Conservation (phyloP, 2,797 vertebrate genomes). For the Scyliorhinus canicula region DNA sequence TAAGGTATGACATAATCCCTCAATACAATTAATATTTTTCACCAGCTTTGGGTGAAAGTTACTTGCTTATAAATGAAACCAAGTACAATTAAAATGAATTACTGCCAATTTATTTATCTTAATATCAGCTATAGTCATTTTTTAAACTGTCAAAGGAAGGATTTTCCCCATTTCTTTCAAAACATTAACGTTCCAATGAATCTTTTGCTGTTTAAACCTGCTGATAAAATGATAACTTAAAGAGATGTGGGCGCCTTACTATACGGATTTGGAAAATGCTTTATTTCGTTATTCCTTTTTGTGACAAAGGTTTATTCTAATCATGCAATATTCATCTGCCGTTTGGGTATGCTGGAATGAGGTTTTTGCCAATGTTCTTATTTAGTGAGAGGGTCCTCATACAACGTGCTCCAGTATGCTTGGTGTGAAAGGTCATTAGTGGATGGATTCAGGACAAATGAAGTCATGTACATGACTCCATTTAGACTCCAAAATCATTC, state of each 20-base stretch:
- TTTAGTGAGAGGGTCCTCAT: slow-evolving; percentile 47
- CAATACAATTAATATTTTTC: slow-evolving; percentile 70
- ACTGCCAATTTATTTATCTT: slow-evolving; percentile 12
- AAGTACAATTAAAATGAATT: slow-evolving; percentile 28
- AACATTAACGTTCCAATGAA: slow-evolving; percentile 47
- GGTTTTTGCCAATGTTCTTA: slow-evolving; percentile 65
- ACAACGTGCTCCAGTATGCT: slow-evolving; percentile 47
- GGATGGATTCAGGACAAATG: slow-evolving; percentile 49
- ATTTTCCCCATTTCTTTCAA: neutral
- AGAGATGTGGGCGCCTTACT: slow-evolving; percentile 53
- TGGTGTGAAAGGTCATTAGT: slow-evolving; percentile 44
- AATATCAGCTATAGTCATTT: slow-evolving; percentile 12
- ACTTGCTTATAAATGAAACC: slow-evolving; percentile 78
- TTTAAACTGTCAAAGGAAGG: slow-evolving; percentile 11
- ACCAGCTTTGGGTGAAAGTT: slow-evolving; percentile 59
- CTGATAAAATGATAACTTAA: slow-evolving; percentile 68
- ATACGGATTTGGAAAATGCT: slow-evolving; percentile 67
- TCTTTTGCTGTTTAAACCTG: slow-evolving; percentile 64
- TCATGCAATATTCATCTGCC: slow-evolving; percentile 83
- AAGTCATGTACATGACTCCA: slow-evolving; percentile 60
- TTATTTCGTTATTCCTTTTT: slow-evolving; percentile 48
- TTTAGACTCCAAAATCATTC: slow-evolving; percentile 58
- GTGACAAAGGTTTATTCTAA: slow-evolving; percentile 58
- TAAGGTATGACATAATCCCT: slow-evolving; percentile 69
- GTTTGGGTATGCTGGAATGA: slow-evolving; percentile 69